Conservation (phyloP, 2,797 vertebrate species). For the Pelochelys cantorii region DNA sequence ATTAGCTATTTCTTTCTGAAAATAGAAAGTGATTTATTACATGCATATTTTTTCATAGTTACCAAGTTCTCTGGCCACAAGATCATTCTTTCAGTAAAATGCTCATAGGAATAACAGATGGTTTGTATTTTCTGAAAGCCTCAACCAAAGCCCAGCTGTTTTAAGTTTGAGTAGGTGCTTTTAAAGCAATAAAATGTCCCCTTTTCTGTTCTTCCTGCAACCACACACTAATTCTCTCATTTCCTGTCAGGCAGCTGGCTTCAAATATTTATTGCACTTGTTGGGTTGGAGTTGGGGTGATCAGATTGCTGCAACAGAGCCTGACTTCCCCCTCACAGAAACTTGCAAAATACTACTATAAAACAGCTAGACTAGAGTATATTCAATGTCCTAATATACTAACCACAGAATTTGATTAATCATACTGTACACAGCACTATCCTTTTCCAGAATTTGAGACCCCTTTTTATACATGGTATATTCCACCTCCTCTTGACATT, state of each 20-base stretch:
- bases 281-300: not conserved
- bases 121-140: slow-evolving; percentile 35
- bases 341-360: not conserved
- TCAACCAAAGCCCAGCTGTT: slow-evolving; percentile 33
- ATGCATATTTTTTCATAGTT: not conserved
- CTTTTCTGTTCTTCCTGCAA: slow-evolving; percentile 7
- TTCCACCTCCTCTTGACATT: not conserved
- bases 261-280: slow-evolving; percentile 8
- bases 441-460: not conserved
- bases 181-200: slow-evolving; percentile 20
- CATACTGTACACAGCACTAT: not conserved
- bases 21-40: not conserved
- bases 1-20: not conserved
- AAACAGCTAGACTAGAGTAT: not conserved
- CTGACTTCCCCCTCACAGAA: not conserved
- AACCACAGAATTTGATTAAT: not conserved
- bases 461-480: not conserved
- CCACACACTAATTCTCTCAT: slow-evolving; percentile 47
- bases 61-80: not conserved
- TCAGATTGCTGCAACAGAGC: not conserved
- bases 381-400: not conserved
- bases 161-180: slow-evolving; percentile 40
- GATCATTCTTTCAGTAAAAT: slow-evolving; percentile 30
- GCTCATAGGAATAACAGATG: slow-evolving; percentile 48
- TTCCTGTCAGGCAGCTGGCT: slow-evolving; percentile 57